Base-by-base conservation (phyloP, 2,888 invertebrate genomes). In the Trachelus iudaicus region DNA sequence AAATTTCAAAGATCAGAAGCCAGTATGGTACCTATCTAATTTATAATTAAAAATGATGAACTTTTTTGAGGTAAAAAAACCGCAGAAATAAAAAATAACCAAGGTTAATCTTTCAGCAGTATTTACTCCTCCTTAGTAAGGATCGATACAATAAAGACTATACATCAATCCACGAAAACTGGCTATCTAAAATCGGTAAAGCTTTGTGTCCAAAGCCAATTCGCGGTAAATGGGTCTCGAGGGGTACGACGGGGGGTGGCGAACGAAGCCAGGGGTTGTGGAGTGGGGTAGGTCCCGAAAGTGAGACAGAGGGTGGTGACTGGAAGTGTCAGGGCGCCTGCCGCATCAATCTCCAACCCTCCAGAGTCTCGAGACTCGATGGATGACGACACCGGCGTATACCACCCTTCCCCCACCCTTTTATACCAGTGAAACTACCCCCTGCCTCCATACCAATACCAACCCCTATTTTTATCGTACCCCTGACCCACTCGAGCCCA, bases 291-390 rank as follows among this genome's bases (percentile, higher is more conserved):
- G 34, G 56, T 34, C 11, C 40, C n/a, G 68, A 75, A 71, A 40
- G 34, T 37, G 69, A 75, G 69, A 13, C 37, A 15, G 37, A 69
- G 76, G 69, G 34, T 73, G 73, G 69, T 30, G 79, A 73, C 73
- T 78, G 77, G 37, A 77, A 77, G 77, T 77, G 77, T 77, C 77
- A 77, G 74, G 68, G 40, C 56, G 31, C 75, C n/a, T 40, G 37
- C 77, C 78, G 77, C 80, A 82, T 82, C 81, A 82, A 82, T 82
- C 81, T 81, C 76, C 77, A 33, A 76, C 78, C 69, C 77, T 81
- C 76, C 76, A n/a, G 77, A 69, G 75, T 69, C 56, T 74, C 40
- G 69, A 77, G 81, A 76, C 69, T 35, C 75, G 73, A 37, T 74
- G 56, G 37, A 78, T 73, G 75, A 69, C 75, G 79, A 77, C 76